Conservation (phyloP, 2,888 invertebrate species). For the Agapostemon virescens region DNA sequence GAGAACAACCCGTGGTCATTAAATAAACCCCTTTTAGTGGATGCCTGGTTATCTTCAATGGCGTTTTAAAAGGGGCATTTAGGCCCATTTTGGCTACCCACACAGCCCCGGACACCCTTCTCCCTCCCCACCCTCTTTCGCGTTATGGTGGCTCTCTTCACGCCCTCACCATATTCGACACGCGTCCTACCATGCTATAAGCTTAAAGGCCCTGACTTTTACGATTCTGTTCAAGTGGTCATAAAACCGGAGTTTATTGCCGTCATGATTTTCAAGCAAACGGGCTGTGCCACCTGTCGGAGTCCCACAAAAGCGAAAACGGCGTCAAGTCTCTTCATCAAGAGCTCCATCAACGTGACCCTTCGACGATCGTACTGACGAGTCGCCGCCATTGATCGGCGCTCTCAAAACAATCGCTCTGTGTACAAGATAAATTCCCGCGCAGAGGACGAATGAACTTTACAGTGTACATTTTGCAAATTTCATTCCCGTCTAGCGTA, state of each 20-base stretch:
- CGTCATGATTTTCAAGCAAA: conserved; percentile 81
- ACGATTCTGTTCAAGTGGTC: conserved; percentile 83
- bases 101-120: conserved; percentile 67
- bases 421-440: neutral
- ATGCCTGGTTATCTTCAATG: conserved; percentile 73
- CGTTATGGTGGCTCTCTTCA: conserved; percentile 67
- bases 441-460: neutral
- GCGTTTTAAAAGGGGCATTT: conserved; percentile 76
- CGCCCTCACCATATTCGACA: conserved; percentile 79
- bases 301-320: conserved; percentile 75
- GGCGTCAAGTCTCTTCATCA: conserved; percentile 67
- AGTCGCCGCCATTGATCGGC: neutral
- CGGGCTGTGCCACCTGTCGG: conserved; percentile 80
- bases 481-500: too few relatives aligned
- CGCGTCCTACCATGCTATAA: conserved; percentile 78
- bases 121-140: conserved; percentile 38
- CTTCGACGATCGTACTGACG: conserved; percentile 28
- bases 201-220: conserved; percentile 82
- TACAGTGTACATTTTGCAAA: neutral
- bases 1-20: conserved; percentile 64
- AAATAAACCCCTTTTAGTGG: conserved; percentile 72
- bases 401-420: neutral
- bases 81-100: conserved; percentile 77
- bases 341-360: conserved; percentile 48
- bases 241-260: conserved; percentile 83